Percentiles rank a stretch among this genome's conserved stretches.
phyloP scores from a whole-genome alignment of 2,797 vertebrate genomes.

The Alosa sapidissima region DNA sequence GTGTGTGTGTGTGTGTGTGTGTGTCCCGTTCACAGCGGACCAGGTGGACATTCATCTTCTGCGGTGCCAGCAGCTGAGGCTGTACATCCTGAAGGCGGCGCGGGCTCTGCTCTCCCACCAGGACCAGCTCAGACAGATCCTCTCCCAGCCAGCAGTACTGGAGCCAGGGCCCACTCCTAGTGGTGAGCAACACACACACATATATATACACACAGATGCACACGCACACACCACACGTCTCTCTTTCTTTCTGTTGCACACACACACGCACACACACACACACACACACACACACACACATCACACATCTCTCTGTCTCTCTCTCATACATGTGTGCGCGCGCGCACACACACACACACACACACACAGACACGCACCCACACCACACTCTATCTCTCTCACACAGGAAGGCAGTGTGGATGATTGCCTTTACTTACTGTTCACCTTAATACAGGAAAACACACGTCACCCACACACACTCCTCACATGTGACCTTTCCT shows the following conservation, averaged over 20 bases:
- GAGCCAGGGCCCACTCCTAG: constrained; percentile 74
- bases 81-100: constrained; percentile 93
- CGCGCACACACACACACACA: neutral
- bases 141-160: constrained; percentile 90
- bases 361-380: neutral
- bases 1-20: neutral
- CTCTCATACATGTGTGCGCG: neutral
- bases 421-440: neutral
- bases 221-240: neutral
- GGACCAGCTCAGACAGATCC: constrained; percentile 92
- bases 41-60: constrained; percentile 93
- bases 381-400: too few species aligned
- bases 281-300: neutral
- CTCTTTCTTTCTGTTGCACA: neutral
- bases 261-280: neutral
- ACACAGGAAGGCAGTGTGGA: neutral
- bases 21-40: constrained; percentile 68
- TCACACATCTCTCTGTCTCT: neutral
- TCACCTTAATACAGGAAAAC: neutral
- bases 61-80: constrained; percentile 90
- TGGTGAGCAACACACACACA: constrained; percentile 68
- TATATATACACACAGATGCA: neutral
- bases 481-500: neutral
- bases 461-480: neutral
- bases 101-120: constrained; percentile 94